A percentile compares a stretch with the other conserved stretches of the same genome.
These are phyloP conservation scores for Tetrapedia diversipes DNA, from an alignment of 2,888 invertebrate species.

Conservation along the genomic window DNA sequence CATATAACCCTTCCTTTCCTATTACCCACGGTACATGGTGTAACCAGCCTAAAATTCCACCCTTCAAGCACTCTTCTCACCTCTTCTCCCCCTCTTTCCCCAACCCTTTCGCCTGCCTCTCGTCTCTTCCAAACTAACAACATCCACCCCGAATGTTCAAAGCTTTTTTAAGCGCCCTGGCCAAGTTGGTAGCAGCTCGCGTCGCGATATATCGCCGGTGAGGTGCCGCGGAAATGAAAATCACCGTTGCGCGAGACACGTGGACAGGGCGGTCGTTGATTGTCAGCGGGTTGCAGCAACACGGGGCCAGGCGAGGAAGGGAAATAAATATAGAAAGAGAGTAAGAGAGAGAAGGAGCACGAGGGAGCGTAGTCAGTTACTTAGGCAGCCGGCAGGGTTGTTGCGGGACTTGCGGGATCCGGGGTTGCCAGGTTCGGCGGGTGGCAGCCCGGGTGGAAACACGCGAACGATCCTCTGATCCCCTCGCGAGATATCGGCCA, in stretches of 20 bases:
- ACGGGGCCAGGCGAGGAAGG: conserved; percentile 31
- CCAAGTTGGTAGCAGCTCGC: background rate
- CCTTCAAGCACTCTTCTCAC: too few species aligned
- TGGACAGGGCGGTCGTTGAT: conserved; percentile 76
- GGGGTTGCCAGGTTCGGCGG: conserved; percentile 78
- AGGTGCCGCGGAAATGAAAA: conserved; percentile 82
- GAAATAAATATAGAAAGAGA: too few species aligned
- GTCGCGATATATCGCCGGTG: conserved; percentile 53
- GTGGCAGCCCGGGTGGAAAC: conserved; percentile 79
- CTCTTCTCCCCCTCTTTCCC: too few species aligned
- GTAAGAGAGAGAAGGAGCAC: conserved; percentile 40
- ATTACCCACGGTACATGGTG: too few species aligned
- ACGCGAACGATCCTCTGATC: conserved; percentile 83
- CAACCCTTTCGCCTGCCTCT: too few species aligned
- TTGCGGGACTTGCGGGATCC: conserved; percentile 70
- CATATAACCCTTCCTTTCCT: too few species aligned
- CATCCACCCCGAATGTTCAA: too few species aligned
- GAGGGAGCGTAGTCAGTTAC: conserved; percentile 64
- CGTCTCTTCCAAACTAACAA: too few species aligned
- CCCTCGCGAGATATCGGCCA: conserved; percentile 82
- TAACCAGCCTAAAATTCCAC: too few species aligned
- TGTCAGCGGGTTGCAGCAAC: conserved; percentile 55
- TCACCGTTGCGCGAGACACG: conserved; percentile 81
- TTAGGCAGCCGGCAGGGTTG: conserved; percentile 66
- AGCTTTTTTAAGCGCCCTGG: background rate